These are phyloP conservation scores for Mesembrinibis cayennensis DNA, from an alignment of 2,113 vertebrate species.

Conservation along the genomic window DNA sequence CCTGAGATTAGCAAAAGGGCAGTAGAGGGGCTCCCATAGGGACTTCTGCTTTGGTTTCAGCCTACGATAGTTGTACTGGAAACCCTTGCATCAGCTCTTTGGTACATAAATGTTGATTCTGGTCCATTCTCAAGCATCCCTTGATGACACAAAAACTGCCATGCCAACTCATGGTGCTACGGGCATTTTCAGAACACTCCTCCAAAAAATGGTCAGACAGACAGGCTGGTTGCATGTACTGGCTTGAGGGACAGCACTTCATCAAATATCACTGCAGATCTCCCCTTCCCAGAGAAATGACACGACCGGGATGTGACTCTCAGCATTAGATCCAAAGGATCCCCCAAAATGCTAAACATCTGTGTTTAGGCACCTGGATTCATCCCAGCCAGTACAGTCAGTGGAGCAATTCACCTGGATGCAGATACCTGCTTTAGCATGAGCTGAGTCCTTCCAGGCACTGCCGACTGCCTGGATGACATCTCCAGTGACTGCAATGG, in stretches of 20 bases:
- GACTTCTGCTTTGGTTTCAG: neutral
- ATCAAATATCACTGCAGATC: neutral
- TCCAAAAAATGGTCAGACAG: neutral
- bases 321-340: neutral
- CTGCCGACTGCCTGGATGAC: neutral
- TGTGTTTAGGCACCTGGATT: neutral
- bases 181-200: neutral
- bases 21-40: neutral
- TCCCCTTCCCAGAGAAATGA: neutral
- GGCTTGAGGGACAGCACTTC: neutral
- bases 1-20: neutral
- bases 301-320: neutral
- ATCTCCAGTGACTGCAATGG: neutral
- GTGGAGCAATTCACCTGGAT: neutral
- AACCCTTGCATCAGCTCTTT: neutral
- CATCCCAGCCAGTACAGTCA: fast-evolving
- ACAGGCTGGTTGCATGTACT: neutral
- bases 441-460: neutral
- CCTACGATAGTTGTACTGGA: fast-evolving
- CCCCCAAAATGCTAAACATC: neutral
- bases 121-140: neutral
- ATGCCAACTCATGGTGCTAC: fast-evolving
- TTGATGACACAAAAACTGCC: neutral
- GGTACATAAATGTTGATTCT: neutral
- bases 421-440: neutral